These are phyloP conservation scores for Anastrepha ludens DNA, from an alignment of 1,140 invertebrate species.

Conservation along the genomic window DNA sequence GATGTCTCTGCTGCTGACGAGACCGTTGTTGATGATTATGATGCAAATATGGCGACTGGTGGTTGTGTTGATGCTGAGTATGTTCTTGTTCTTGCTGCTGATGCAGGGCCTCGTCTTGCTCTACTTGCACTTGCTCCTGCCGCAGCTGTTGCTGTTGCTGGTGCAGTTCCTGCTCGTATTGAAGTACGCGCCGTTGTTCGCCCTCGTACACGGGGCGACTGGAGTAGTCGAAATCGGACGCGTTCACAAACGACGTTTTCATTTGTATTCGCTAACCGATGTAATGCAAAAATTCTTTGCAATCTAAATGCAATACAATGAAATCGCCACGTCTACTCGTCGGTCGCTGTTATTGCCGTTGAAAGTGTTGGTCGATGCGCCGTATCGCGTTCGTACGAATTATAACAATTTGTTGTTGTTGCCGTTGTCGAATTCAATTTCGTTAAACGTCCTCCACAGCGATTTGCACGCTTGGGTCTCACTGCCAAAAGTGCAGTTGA, in stretches of 20 bases:
- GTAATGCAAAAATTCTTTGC: constrained; percentile 55
- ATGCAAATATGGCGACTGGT: background rate
- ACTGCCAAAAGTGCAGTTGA: constrained; percentile 7
- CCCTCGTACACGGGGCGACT: constrained; percentile 58
- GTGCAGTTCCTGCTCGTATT: constrained; percentile 54
- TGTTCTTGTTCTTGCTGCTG: background rate
- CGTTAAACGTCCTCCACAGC: background rate
- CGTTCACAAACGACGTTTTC: constrained; percentile 58
- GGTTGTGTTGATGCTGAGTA: background rate
- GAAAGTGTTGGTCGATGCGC: constrained; percentile 11
- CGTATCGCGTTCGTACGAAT: constrained; percentile 22
- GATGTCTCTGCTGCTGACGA: background rate
- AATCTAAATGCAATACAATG: constrained; percentile 47
- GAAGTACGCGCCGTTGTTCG: constrained; percentile 53
- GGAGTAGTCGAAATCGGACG: constrained; percentile 57
- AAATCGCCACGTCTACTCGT: background rate
- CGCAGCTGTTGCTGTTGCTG: background rate
- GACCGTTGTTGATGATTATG: constrained; percentile 19
- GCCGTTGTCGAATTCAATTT: constrained; percentile 35
- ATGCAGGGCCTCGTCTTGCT: background rate
- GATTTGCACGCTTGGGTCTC: constrained; percentile 7
- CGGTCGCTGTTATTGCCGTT: constrained; percentile 11
- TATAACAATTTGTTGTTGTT: constrained; percentile 28
- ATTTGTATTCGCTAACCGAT: constrained; percentile 56
- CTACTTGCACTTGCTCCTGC: background rate